phyloP scores from a whole-genome alignment of 2,888 invertebrate species.

The Monoplex corrugatus region DNA sequence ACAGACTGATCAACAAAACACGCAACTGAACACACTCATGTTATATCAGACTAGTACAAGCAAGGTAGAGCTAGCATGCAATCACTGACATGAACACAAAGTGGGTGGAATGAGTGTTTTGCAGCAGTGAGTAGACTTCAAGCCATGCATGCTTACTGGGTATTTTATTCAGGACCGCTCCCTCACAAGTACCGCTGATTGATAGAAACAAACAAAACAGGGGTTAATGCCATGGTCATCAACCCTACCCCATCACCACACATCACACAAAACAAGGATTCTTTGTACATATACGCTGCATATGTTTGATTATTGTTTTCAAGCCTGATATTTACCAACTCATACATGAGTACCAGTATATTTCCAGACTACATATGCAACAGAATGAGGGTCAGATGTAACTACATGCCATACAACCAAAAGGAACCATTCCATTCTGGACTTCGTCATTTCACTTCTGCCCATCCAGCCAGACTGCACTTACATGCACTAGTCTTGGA shows the following conservation, averaged over 20 bases:
- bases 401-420: too few species aligned
- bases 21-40: neutral
- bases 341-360: too few species aligned
- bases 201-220: constrained; percentile 17
- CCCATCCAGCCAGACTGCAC: too few species aligned
- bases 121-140: neutral
- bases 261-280: neutral
- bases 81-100: neutral
- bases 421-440: too few species aligned
- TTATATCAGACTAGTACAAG: neutral
- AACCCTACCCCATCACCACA: neutral
- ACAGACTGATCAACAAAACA: too few species aligned
- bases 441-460: too few species aligned
- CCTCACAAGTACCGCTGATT: constrained; percentile 42
- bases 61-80: neutral
- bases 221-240: constrained; percentile 17
- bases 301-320: too few species aligned
- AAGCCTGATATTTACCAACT: too few species aligned
- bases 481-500: too few species aligned
- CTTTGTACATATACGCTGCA: too few species aligned
- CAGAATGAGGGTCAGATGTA: too few species aligned
- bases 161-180: constrained; percentile 8
- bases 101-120: neutral
- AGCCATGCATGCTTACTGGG: constrained; percentile 32
- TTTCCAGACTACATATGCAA: too few species aligned